phyloP scores from a whole-genome alignment of 2,113 vertebrate species.

The Glaucidium brasilianum region DNA sequence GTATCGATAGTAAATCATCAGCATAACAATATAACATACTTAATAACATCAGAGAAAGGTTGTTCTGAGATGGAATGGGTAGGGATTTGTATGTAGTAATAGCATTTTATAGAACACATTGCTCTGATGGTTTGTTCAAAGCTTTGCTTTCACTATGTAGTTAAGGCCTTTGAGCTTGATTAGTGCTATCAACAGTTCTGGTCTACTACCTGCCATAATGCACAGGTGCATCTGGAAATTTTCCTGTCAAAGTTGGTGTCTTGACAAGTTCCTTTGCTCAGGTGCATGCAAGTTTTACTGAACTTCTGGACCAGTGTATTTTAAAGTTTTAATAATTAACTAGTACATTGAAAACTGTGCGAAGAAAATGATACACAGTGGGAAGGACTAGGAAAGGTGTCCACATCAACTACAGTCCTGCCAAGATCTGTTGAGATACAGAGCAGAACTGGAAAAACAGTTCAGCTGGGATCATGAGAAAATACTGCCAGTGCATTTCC shows the following conservation, averaged over 20 bases:
- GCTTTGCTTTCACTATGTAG: background rate
- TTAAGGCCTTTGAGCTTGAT: background rate
- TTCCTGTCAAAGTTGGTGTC: background rate
- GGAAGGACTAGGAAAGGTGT: background rate
- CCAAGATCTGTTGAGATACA: background rate
- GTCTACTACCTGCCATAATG: background rate
- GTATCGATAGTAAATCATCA: background rate
- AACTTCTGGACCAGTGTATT: background rate
- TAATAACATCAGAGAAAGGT: background rate
- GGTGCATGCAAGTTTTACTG: background rate
- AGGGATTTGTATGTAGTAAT: background rate
- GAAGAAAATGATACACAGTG: background rate
- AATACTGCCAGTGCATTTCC: background rate
- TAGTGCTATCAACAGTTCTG: background rate
- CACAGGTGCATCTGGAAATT: background rate
- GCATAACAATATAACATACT: background rate
- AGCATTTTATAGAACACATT: background rate
- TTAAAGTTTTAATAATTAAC: background rate
- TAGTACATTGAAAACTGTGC: background rate
- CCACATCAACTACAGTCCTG: background rate
- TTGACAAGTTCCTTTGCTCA: background rate
- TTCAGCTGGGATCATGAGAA: rapidly evolving
- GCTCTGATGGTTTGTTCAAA: background rate
- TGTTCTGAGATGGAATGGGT: background rate
- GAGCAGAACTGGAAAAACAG: background rate